A percentile compares a stretch with the other conserved stretches of the same genome.
Conservation (phyloP, 2,797 vertebrate species). For the Micromesistius poutassou region DNA sequence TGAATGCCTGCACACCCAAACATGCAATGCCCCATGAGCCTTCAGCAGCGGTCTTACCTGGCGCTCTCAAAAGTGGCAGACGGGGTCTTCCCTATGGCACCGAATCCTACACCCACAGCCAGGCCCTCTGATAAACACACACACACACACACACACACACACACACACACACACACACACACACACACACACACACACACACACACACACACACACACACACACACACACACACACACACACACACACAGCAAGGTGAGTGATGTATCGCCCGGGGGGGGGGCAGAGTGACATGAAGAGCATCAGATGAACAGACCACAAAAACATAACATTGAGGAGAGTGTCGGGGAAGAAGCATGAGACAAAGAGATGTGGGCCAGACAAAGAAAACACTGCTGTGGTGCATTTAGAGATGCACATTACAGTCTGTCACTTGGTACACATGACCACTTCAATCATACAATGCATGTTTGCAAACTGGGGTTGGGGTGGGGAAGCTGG, state of each 20-base stretch:
- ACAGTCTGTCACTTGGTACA: too few relatives aligned
- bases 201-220: slow-evolving; percentile 13
- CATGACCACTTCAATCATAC: too few relatives aligned
- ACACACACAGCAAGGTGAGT: neutral
- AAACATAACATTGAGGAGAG: too few relatives aligned
- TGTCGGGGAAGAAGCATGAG: too few relatives aligned
- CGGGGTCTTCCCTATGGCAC: slow-evolving; percentile 83
- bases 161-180: slow-evolving; percentile 4
- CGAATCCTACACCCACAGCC: slow-evolving; percentile 92
- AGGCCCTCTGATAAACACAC: slow-evolving; percentile 84
- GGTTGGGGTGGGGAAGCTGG: too few relatives aligned
- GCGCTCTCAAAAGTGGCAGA: slow-evolving; percentile 91
- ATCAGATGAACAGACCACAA: too few relatives aligned
- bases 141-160: slow-evolving; percentile 11
- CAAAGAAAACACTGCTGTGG: too few relatives aligned
- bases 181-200: slow-evolving; percentile 5
- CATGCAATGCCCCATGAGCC: neutral
- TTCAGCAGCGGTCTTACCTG: slow-evolving; percentile 74
- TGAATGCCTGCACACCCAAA: neutral
- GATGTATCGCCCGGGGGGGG: too few relatives aligned
- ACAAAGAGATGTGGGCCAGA: too few relatives aligned
- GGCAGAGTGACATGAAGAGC: too few relatives aligned
- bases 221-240: slow-evolving; percentile 16
- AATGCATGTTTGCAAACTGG: neutral
- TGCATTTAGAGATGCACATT: too few relatives aligned